Percentiles rank a stretch among this genome's conserved stretches.
Conservation (phyloP, 2,888 invertebrate species). For the Neoaliturus tenellus region DNA sequence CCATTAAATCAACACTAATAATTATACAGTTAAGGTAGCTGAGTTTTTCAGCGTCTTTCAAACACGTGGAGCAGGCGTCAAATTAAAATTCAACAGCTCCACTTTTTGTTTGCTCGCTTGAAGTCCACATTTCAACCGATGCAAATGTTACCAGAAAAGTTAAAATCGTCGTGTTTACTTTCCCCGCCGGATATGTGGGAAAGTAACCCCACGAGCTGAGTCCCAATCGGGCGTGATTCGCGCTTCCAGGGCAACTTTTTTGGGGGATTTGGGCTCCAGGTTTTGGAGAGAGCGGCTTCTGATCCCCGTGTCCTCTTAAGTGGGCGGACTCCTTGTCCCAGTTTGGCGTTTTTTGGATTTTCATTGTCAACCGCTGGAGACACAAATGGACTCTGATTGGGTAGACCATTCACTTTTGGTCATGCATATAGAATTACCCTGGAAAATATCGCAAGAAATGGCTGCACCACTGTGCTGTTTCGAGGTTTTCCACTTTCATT, state of each 20-base stretch:
- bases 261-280: slow-evolving; percentile 10
- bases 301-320: not conserved
- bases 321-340: slow-evolving; percentile 38
- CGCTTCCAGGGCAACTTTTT: slow-evolving; percentile 32
- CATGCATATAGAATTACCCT: too few relatives aligned
- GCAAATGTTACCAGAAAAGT: slow-evolving; percentile 11
- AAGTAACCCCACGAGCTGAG: not conserved
- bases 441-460: too few relatives aligned
- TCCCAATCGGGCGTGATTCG: not conserved
- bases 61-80: not conserved
- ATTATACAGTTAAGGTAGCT: too few relatives aligned
- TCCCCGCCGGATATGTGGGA: not conserved
- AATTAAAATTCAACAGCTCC: not conserved
- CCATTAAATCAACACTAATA: too few relatives aligned
- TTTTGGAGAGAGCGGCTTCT: slow-evolving; percentile 8
- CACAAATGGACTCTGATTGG: not conserved
- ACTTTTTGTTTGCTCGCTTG: not conserved
- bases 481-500: too few relatives aligned
- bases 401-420: too few relatives aligned
- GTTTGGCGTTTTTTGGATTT: slow-evolving; percentile 27
- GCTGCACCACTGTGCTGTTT: too few relatives aligned
- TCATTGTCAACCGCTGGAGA: slow-evolving; percentile 22
- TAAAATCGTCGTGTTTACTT: not conserved
- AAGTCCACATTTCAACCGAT: not conserved
- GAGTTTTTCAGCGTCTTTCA: not conserved